These are phyloP conservation scores for Coptodon bakossiorum DNA, from an alignment of 2,113 vertebrate species.

Conservation along the genomic window DNA sequence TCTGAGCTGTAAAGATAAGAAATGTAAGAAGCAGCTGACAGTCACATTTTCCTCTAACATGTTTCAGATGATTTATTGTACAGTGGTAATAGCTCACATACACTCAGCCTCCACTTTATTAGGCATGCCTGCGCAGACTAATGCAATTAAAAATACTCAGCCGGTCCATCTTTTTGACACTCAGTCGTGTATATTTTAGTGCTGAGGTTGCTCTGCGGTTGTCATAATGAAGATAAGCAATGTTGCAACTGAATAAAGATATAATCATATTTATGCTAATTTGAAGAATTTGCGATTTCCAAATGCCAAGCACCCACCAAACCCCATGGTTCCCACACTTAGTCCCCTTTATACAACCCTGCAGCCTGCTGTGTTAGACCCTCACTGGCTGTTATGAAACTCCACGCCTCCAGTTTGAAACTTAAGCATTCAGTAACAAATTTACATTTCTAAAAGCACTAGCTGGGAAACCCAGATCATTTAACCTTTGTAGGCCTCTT, in stretches of 20 bases:
- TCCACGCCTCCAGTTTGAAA: neutral
- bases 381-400: neutral
- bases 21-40: neutral
- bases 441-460: neutral
- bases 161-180: neutral
- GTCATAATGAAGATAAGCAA: neutral
- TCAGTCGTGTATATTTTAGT: neutral
- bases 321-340: neutral
- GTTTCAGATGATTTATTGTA: neutral
- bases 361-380: neutral
- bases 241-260: neutral
- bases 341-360: neutral
- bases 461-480: neutral
- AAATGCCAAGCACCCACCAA: neutral
- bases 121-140: neutral
- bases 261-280: neutral
- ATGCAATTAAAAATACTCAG: neutral
- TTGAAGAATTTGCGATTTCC: neutral
- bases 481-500: neutral
- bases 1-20: neutral
- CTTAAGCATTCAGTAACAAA: neutral
- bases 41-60: neutral
- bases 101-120: neutral
- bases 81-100: neutral
- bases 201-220: neutral